These are phyloP conservation scores for Aleiodes testaceus DNA, from an alignment of 2,888 invertebrate genomes.

Conservation along the genomic window DNA sequence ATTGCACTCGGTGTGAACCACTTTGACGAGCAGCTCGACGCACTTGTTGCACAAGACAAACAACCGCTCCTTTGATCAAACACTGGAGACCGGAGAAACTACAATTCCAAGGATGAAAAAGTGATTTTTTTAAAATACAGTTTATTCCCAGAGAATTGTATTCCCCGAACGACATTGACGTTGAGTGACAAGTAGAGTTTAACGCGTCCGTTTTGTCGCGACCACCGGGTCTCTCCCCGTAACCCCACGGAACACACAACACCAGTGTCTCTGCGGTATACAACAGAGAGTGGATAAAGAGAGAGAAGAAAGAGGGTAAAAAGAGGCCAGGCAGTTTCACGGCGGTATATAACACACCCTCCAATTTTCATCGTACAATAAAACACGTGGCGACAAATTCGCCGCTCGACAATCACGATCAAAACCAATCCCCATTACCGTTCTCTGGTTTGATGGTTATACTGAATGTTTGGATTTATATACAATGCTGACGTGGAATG, in stretches of 20 bases:
- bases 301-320: constrained; percentile 23
- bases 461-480: constrained; percentile 49
- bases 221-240: constrained; percentile 46
- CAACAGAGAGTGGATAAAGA: constrained; percentile 30
- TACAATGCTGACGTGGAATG: constrained; percentile 46
- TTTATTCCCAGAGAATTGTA: background rate
- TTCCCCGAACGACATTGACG: constrained; percentile 55
- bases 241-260: constrained; percentile 46
- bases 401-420: constrained; percentile 67
- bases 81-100: too few species aligned
- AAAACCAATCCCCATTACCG: constrained; percentile 51
- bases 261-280: constrained; percentile 43
- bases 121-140: background rate
- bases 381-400: constrained; percentile 71
- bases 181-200: constrained; percentile 67
- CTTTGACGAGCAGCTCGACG: too few species aligned
- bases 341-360: constrained; percentile 47
- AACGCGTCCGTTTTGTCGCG: constrained; percentile 67
- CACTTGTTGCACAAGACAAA: too few species aligned
- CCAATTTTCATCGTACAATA: constrained; percentile 66
- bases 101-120: too few species aligned
- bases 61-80: too few species aligned
- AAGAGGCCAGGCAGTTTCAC: constrained; percentile 21
- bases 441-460: constrained; percentile 23
- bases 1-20: too few species aligned